phyloP scores from a whole-genome alignment of 2,888 invertebrate species.

The Xestia c-nigrum region DNA sequence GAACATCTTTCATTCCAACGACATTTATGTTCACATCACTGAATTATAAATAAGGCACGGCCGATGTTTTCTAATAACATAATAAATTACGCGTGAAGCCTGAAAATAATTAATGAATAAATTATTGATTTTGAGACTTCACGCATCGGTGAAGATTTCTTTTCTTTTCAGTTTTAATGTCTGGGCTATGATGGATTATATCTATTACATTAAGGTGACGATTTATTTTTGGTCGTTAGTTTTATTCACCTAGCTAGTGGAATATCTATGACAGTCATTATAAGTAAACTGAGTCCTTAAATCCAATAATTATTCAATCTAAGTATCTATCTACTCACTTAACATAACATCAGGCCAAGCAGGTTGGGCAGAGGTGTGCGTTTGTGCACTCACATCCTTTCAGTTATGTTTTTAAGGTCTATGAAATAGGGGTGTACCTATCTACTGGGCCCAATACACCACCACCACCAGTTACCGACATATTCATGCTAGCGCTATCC shows the following conservation, averaged over 20 bases:
- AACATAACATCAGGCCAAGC: too few relatives aligned
- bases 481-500: too few relatives aligned
- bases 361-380: too few relatives aligned
- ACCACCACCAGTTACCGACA: too few relatives aligned
- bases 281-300: not conserved
- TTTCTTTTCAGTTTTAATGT: conserved; percentile 27
- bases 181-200: conserved; percentile 28
- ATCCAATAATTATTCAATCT: not conserved
- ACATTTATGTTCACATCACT: conserved; percentile 47
- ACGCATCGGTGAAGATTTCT: conserved; percentile 14
- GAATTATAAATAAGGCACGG: conserved; percentile 56
- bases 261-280: conserved; percentile 17
- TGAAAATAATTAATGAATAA: conserved; percentile 51
- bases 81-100: conserved; percentile 35
- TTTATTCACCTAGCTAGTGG: conserved; percentile 3
- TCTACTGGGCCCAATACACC: too few relatives aligned
- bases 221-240: conserved; percentile 22
- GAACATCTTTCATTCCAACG: conserved; percentile 51
- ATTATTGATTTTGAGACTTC: conserved; percentile 34
- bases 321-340: not conserved
- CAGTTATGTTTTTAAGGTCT: too few relatives aligned
- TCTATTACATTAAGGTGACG: conserved; percentile 4
- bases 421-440: too few relatives aligned
- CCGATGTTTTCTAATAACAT: conserved; percentile 43
- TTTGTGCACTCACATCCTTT: too few relatives aligned